A percentile compares a stretch with the other conserved stretches of the same genome.
Conservation (phyloP, 1,140 invertebrate species). For the Drosophila neocordata region DNA sequence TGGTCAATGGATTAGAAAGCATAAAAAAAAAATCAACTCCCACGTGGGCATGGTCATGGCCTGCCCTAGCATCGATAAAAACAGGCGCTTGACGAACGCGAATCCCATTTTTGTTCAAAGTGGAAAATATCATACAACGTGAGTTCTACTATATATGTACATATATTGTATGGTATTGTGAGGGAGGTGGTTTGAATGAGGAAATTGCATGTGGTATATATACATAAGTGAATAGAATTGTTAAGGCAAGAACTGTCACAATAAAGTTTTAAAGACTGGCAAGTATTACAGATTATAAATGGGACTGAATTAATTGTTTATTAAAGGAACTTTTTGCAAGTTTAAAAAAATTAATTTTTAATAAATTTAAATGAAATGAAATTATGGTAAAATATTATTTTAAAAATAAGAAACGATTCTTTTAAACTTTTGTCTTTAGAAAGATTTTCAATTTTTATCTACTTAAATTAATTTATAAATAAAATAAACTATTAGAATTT, state of each 20-base stretch:
- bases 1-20: constrained; percentile 68
- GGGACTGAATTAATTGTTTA: too few relatives aligned
- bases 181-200: not conserved
- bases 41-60: constrained; percentile 48
- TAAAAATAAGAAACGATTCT: too few relatives aligned
- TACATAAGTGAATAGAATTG: not conserved
- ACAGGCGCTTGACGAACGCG: constrained; percentile 13
- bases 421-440: too few relatives aligned
- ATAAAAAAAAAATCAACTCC: constrained; percentile 12
- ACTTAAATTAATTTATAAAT: too few relatives aligned
- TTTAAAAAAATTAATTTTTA: too few relatives aligned
- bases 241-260: not conserved
- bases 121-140: constrained; percentile 4
- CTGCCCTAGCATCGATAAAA: constrained; percentile 62
- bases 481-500: too few relatives aligned
- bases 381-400: too few relatives aligned
- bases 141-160: not conserved
- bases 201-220: not conserved
- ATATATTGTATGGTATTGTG: not conserved
- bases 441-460: too few relatives aligned
- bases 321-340: too few relatives aligned
- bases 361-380: too few relatives aligned
- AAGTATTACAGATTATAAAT: too few relatives aligned
- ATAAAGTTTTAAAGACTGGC: not conserved
- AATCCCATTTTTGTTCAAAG: not conserved